Base-by-base conservation (phyloP, 1,140 invertebrate species). In the Caenorhabditis briggsae region DNA sequence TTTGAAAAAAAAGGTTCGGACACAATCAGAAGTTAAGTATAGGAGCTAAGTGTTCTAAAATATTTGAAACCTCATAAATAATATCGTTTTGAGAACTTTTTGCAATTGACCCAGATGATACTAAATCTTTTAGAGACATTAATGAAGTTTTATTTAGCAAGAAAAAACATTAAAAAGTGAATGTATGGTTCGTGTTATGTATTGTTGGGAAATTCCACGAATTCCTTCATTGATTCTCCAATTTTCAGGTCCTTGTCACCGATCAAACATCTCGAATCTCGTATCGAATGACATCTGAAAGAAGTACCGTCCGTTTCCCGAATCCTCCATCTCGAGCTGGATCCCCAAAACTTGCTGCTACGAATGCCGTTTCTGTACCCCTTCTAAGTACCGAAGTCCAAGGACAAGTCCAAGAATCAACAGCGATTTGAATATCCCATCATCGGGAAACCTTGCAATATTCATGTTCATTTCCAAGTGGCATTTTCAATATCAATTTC, bases 281-380 rank as follows among this genome's bases (percentile, higher is more conserved):
- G 1, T 78, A 78, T 23, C 43, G 70, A 23, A 50, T 78, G 70
- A 78, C 70, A 50, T 78, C 70, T 50, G 70, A 78, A 78, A 78
- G 70, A 78, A 78, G 70, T 78, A 78, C 70, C 48, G 50, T 78
- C 5, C 43, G 70, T 23, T 78, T 50, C n/a, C 70, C 43, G n/a
- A 78, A 78, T n/a, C 48, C 46, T 23, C n/a, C 46, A 12, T 78
- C 70, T 5, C 48, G 70, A 78, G 46, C 46, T 23, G 46, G 46
- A 18, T 78, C 70, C 0, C 70, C 70, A 5, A 78, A 78, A 23
- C 33, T 78, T 1, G n/a, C 46, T 12, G 70, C 20, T 23, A 2
- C 46, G 11, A 78, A 78, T 50, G 70, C 70, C 2, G 70, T 50
- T 53, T 78, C 70, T 50, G 46, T 78, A 3, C 70, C 70, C 2